These are phyloP conservation scores for Xestia xanthographa DNA, from an alignment of 2,888 invertebrate species.

Conservation along the genomic window DNA sequence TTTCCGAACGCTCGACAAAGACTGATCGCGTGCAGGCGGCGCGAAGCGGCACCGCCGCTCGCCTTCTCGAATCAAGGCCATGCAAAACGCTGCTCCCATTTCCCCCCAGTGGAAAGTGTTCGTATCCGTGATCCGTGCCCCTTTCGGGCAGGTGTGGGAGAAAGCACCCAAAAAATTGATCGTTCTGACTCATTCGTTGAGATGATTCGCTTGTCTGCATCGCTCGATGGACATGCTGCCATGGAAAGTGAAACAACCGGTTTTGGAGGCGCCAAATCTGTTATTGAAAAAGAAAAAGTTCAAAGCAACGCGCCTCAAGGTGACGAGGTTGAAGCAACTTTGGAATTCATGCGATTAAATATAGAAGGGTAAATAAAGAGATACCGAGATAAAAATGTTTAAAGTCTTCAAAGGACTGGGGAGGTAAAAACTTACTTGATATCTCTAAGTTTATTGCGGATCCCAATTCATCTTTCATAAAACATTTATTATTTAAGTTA, in stretches of 20 bases:
- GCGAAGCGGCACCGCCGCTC: slow-evolving; percentile 71
- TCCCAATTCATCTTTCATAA: slow-evolving; percentile 40
- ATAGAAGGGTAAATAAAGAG: slow-evolving; percentile 19
- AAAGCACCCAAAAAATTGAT: slow-evolving; percentile 88
- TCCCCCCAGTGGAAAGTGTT: slow-evolving; percentile 88
- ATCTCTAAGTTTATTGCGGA: slow-evolving; percentile 30
- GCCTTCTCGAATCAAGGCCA: slow-evolving; percentile 86
- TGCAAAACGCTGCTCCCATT: slow-evolving; percentile 88
- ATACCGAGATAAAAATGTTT: neutral
- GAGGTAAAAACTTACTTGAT: slow-evolving; percentile 22
- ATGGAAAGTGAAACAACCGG: slow-evolving; percentile 87
- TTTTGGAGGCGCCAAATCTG: slow-evolving; percentile 79
- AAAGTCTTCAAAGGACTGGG: slow-evolving; percentile 22
- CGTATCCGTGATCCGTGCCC: slow-evolving; percentile 88
- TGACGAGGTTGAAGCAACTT: slow-evolving; percentile 32
- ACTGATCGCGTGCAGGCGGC: slow-evolving; percentile 74
- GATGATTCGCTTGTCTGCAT: slow-evolving; percentile 80
- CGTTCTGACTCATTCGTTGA: slow-evolving; percentile 85
- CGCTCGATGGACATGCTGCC: slow-evolving; percentile 68
- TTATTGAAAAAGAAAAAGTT: slow-evolving; percentile 77
- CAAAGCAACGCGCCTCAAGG: slow-evolving; percentile 48
- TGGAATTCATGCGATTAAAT: slow-evolving; percentile 29
- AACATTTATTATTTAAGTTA: slow-evolving; percentile 55
- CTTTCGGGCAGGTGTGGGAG: slow-evolving; percentile 89
- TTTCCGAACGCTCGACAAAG: slow-evolving; percentile 72